Conservation (phyloP, 1,140 invertebrate species). For the Dinothrombium tinctorium region DNA sequence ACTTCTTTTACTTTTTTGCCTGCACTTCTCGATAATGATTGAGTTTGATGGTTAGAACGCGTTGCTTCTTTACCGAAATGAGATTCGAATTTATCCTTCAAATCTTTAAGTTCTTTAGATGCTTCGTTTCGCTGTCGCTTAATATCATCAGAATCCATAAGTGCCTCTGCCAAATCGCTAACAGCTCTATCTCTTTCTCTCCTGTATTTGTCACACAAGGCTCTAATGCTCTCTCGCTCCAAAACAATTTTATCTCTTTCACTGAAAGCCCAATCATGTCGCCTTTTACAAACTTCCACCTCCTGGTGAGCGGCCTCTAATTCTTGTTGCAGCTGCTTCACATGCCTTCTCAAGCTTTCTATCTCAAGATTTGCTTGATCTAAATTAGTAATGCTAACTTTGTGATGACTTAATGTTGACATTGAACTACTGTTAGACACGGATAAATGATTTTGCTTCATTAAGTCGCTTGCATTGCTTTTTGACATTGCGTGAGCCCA, state of each 20-base stretch:
- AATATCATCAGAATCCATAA: constrained; percentile 73
- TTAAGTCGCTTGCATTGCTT: too few relatives aligned
- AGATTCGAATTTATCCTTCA: constrained; percentile 54
- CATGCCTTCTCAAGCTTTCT: constrained; percentile 53
- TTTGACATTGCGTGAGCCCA: too few relatives aligned
- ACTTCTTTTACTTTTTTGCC: too few relatives aligned
- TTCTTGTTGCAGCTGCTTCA: constrained; percentile 58
- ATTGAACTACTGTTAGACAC: neutral
- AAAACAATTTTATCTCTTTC: constrained; percentile 84
- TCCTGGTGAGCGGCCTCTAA: constrained; percentile 58
- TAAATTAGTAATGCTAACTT: constrained; percentile 34
- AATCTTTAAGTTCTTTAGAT: constrained; percentile 51
- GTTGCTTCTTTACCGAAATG: neutral
- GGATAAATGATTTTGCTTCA: constrained; percentile 5
- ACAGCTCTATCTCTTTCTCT: constrained; percentile 69
- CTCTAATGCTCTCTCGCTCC: constrained; percentile 79
- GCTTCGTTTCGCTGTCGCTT: constrained; percentile 72
- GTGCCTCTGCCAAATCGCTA: constrained; percentile 48
- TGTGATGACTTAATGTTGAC: constrained; percentile 2
- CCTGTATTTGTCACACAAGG: constrained; percentile 69
- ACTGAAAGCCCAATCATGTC: constrained; percentile 78
- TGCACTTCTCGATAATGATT: too few relatives aligned
- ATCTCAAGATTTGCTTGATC: constrained; percentile 62
- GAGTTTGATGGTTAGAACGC: neutral
- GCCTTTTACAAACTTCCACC: constrained; percentile 57